Evolutionary conservation across 2,113 vertebrate species (phyloP), one percentile per base, ranked within the genome.

Genomic region (Paralichthys olivaceus): DNA sequence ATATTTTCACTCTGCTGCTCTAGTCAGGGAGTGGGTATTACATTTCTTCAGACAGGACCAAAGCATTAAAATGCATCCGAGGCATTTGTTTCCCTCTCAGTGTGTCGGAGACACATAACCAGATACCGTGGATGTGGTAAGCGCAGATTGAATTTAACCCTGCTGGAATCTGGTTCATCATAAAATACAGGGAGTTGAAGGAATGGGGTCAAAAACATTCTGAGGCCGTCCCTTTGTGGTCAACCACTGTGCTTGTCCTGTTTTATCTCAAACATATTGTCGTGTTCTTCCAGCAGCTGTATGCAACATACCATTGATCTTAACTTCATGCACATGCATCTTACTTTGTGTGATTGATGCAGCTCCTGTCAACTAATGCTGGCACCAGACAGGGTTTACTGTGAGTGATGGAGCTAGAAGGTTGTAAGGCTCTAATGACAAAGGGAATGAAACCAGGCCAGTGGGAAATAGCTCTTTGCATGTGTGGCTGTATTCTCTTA

Each of bases 261-360:
- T 28, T 28, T 67, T 83, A 74, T 56, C 28, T 32, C 56, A 23
- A 13, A 58, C 6, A 70, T 68, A n/a, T 19, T 72, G 28, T 29
- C 1, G 1, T 20, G 19, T 22, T 68, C 26, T 66, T 49, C 25
- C 47, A 67, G 59, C 43, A 58, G 56, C 37, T 23, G 34, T 12
- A 22, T 54, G 15, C n/a, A 0, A 13, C 6, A 26, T 64, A 26
- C 25, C 40, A 79, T 77, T 69, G 58, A 81, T 86, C 61, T 75
- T 20, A 29, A 64, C 65, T 75, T 62, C 26, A 22, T 63, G 55
- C 65, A 5, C 63, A 69, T 45, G 74, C 61, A 68, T 80, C 40
- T 69, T 40, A 60, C 69, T 75, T 20, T 69, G 56, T 63, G 62
- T 83, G 86, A 90, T 32, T 75, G 78, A 85, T 85, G 78, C 51